Evolutionary conservation across 2,797 vertebrate species (phyloP), one percentile per base, ranked within the genome.

Genomic region (Urocyon cinereoargenteus): DNA sequence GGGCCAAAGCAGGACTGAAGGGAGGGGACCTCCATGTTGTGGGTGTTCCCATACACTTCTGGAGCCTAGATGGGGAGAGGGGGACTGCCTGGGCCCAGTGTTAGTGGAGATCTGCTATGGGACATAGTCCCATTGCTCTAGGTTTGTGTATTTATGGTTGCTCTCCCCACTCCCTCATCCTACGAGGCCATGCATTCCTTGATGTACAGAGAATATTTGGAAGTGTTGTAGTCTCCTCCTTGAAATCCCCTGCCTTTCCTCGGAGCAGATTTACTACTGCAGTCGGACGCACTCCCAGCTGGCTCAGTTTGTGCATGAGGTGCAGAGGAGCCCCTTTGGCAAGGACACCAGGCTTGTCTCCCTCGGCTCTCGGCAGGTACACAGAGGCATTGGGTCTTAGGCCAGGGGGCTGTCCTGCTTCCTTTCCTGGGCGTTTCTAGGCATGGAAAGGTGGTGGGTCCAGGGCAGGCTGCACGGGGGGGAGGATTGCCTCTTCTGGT

Each of bases 261-360:
- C 53, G 14, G 0, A 18, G 49, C 92, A 99, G 99, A 99, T 99
- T 96, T 99, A 99, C 98, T 99, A 99, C 98, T 99, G 99, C 98
- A 99, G 99, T 92, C 99, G 99, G 88, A 99, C 99, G 3, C 99
- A 99, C 97, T 99, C 99, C 16, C 99, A 99, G 99, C 99, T 99
- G 95, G 99, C 99, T 72, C 99, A 99, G 97, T 99, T 99, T 97
- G 99, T 99, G 72, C 99, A 96, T 0, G 99, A 99, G 97, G 99
- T 99, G 22, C 99, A 99, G 97, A 99, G 99, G 98, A 99, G 99
- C 95, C 99, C 99, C 13, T 99, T 99, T 87, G 99, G 99, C 96
- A 99, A 98, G 93, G 98, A 99, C 79, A 99, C 99, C 2, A 99
- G 99, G 77, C 96, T 99, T 90, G 99, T 99, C 57, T 99, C 99